phyloP scores from a whole-genome alignment of 2,113 vertebrate species.

The Echinops telfairi region DNA sequence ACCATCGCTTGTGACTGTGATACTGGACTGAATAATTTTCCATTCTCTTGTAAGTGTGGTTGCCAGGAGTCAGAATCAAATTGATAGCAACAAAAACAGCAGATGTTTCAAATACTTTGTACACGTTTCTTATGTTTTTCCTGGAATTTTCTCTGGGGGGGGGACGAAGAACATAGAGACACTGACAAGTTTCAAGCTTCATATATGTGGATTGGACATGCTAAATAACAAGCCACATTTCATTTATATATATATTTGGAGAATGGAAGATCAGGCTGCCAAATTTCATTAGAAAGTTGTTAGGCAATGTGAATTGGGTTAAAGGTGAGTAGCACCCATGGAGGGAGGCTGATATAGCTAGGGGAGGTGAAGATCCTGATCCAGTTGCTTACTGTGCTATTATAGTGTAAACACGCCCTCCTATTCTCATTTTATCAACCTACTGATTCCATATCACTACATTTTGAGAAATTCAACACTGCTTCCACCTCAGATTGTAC shows the following conservation, averaged over 20 bases:
- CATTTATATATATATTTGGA: background rate
- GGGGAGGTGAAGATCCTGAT: rapidly evolving
- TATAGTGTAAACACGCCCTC: no score
- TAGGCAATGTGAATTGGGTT: background rate
- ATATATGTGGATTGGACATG: background rate
- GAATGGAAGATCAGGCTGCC: background rate
- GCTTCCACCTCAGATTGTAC: background rate
- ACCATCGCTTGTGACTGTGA: no score
- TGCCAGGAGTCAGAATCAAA: no score
- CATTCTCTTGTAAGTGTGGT: no score
- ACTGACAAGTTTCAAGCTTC: background rate
- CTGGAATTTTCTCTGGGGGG: background rate
- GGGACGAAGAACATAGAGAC: background rate
- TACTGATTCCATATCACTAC: background rate
- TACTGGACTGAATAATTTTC: no score
- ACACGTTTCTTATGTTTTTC: background rate
- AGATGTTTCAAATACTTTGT: background rate
- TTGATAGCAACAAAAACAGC: no score
- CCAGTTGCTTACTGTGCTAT: rapidly evolving
- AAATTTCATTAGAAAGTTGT: background rate
- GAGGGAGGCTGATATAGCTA: no score
- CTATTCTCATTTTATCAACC: no score
- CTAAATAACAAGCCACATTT: background rate
- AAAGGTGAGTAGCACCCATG: background rate
- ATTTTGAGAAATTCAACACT: background rate